Evolutionary conservation across 2,888 invertebrate genomes (phyloP).

Genomic region (Nycteola revayana): DNA sequence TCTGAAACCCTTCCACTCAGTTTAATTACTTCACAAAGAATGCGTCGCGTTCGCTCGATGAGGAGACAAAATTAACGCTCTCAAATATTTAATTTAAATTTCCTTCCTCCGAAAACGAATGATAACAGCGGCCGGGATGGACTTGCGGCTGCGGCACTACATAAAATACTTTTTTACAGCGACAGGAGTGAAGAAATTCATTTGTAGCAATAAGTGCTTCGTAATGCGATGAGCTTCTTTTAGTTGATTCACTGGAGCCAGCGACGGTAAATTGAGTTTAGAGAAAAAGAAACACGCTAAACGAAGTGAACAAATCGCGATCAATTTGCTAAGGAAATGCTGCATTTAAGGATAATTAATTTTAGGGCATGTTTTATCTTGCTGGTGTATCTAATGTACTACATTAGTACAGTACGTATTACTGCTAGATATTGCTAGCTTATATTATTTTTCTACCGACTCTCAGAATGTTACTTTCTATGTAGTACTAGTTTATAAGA

Average conservation of each 20-base stretch:
- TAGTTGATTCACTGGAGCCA: conserved; percentile 54
- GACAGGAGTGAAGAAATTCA: conserved; percentile 60
- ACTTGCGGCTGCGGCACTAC: conserved; percentile 51
- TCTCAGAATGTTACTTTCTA: no score
- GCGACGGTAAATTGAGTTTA: conserved; percentile 58
- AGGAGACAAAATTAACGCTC: conserved; percentile 82
- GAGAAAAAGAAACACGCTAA: conserved; percentile 55
- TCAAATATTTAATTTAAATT: conserved; percentile 83
- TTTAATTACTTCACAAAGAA: conserved; percentile 82
- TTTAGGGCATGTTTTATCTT: conserved; percentile 31
- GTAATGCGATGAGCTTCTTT: conserved; percentile 65
- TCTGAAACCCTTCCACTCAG: conserved; percentile 80
- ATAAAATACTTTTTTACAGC: conserved; percentile 53
- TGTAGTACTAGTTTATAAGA: no score
- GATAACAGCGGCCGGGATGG: conserved; percentile 67
- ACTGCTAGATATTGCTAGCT: no score
- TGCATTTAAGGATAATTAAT: conserved; percentile 44
- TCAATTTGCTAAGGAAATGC: conserved; percentile 53
- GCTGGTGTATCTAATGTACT: no score
- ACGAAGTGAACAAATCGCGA: conserved; percentile 60
- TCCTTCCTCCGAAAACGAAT: conserved; percentile 73
- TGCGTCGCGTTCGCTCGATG: conserved; percentile 80
- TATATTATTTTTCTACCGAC: no score
- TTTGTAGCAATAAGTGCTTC: conserved; percentile 61
- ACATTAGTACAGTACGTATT: no score